Evolutionary conservation across 2,113 vertebrate species (phyloP).

Genomic region (Pseudois nayaur): DNA sequence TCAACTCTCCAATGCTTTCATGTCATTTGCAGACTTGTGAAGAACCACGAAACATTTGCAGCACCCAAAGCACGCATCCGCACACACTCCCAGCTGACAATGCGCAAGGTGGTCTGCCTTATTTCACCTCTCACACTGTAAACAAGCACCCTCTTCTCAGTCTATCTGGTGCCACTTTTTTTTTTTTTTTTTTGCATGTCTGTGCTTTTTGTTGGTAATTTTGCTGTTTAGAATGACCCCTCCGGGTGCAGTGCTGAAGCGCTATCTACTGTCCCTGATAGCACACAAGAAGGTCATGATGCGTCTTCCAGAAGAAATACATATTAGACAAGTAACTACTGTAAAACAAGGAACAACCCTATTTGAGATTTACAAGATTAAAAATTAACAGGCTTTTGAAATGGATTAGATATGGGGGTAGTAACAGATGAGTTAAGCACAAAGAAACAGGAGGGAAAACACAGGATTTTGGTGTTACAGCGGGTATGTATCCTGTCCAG

Average conservation of each 20-base stretch:
- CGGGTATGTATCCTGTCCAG: neutral
- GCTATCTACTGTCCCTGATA: neutral
- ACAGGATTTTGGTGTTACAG: neutral
- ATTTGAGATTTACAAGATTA: neutral
- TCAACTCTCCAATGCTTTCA: neutral
- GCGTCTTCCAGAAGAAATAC: neutral
- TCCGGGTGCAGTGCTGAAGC: neutral
- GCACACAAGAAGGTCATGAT: neutral
- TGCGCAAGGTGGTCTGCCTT: neutral
- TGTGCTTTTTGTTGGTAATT: neutral
- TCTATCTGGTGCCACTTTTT: neutral
- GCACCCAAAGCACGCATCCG: neutral
- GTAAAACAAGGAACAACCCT: neutral
- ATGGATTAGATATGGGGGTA: neutral
- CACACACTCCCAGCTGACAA: neutral
- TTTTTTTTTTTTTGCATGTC: neutral
- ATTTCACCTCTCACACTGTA: neutral
- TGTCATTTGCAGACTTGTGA: neutral
- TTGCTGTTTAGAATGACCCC: neutral
- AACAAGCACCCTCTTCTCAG: neutral
- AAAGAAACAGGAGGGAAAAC: neutral
- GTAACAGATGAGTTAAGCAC: neutral
- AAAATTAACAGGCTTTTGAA: neutral
- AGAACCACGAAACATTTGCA: neutral
- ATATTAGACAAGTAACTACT: neutral